phyloP scores from a whole-genome alignment of 2,113 vertebrate species.

The Oreochromis niloticus region DNA sequence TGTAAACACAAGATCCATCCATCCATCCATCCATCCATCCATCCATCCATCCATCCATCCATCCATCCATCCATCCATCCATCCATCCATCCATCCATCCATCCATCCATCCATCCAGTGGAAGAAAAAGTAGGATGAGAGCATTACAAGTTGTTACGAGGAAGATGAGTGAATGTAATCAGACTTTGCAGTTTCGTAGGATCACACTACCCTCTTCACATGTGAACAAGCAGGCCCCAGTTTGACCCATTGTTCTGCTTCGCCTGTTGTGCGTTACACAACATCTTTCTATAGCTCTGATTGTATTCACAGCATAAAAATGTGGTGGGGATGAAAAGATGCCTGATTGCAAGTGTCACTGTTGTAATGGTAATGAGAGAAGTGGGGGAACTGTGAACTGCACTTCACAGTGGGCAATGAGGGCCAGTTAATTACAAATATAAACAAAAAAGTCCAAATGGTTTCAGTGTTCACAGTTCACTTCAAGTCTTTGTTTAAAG shows the following conservation, averaged over 20 bases:
- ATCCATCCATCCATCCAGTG: not conserved
- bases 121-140: rapidly evolving
- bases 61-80: too few species aligned
- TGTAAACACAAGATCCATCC: not conserved
- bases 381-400: not conserved
- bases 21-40: too few species aligned
- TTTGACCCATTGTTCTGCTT: not conserved
- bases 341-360: not conserved
- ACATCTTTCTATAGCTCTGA: not conserved
- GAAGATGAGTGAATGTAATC: not conserved
- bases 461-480: not conserved
- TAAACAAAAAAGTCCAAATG: rapidly evolving
- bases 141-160: not conserved
- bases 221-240: not conserved
- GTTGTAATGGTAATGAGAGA: not conserved
- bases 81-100: too few species aligned
- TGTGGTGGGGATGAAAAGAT: not conserved
- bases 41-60: too few species aligned
- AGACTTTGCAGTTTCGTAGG: not conserved
- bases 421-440: not conserved
- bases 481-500: not conserved
- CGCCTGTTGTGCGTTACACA: not conserved
- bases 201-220: rapidly evolving
- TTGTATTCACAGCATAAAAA: not conserved
- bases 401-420: not conserved